Evolutionary conservation across 2,113 vertebrate genomes (phyloP).

Genomic region (Stigmatopora nigra): DNA sequence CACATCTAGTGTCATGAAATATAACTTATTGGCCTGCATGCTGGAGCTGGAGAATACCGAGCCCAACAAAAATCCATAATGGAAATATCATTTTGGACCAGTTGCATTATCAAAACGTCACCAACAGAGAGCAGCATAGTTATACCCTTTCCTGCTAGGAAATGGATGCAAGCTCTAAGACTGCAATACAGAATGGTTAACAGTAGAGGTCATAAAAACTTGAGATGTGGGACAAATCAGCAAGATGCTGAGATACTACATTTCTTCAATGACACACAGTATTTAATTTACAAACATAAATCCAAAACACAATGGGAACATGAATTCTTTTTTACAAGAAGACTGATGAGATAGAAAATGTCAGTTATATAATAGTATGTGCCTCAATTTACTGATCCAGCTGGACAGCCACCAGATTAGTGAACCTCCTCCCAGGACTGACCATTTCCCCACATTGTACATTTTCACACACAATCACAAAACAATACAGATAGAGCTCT

Average conservation of each 20-base stretch:
- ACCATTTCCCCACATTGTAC: constrained; percentile 10
- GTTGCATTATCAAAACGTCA: not conserved
- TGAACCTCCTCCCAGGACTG: constrained; percentile 17
- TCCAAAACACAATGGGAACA: not conserved
- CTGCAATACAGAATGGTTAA: not conserved
- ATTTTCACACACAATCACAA: constrained; percentile 9
- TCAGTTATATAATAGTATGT: constrained; percentile 43
- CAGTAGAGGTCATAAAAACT: constrained; percentile 31
- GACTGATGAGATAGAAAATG: constrained; percentile 21
- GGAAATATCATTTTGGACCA: not conserved
- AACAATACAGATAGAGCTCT: constrained; percentile 1
- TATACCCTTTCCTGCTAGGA: not conserved
- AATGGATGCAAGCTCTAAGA: rapidly evolving
- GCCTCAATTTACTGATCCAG: constrained; percentile 36
- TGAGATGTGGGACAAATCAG: not conserved
- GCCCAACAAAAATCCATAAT: not conserved
- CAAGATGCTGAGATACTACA: not conserved
- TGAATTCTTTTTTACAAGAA: constrained; percentile 10
- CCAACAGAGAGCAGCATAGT: constrained; percentile 38
- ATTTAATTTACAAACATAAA: not conserved
- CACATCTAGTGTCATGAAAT: not conserved
- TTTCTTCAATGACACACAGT: not conserved
- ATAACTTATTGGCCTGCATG: not conserved
- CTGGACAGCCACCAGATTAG: constrained; percentile 36
- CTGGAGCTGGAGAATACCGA: not conserved